Evolutionary conservation across 1,140 invertebrate species (phyloP).

Genomic region (Ylistrum balloti): DNA sequence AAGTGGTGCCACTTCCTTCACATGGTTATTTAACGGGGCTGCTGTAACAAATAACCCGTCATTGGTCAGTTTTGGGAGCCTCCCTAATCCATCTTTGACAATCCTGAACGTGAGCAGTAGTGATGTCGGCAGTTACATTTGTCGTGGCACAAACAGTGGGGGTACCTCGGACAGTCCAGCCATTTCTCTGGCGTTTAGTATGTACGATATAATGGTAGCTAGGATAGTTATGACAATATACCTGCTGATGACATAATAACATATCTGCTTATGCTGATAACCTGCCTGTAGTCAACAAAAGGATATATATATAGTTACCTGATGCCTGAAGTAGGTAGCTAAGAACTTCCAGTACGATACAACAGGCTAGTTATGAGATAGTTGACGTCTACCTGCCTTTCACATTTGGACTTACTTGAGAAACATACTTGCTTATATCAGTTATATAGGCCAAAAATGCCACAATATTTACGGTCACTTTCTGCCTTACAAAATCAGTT

Average conservation of each 20-base stretch:
- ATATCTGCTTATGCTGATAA: no score
- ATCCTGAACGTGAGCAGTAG: constrained; percentile 45
- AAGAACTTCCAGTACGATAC: no score
- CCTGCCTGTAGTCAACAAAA: no score
- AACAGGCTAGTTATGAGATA: no score
- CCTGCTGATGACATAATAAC: neutral
- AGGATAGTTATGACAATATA: neutral
- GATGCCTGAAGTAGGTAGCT: no score
- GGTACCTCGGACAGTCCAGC: constrained; percentile 47
- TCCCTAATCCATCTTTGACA: constrained; percentile 46
- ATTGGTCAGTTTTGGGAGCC: constrained; percentile 37
- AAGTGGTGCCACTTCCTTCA: constrained; percentile 17
- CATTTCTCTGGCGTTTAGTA: neutral
- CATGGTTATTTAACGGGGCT: neutral
- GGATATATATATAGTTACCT: no score
- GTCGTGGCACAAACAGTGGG: constrained; percentile 49
- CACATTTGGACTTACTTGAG: no score
- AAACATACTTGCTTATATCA: no score
- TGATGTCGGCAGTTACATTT: constrained; percentile 52
- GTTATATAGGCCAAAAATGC: no score
- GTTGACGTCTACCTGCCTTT: no score
- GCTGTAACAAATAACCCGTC: neutral
- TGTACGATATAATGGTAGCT: neutral
- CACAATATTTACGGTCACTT: no score
- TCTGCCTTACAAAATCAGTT: no score